phyloP scores from a whole-genome alignment of 2,797 vertebrate genomes.

The Varecia variegata region DNA sequence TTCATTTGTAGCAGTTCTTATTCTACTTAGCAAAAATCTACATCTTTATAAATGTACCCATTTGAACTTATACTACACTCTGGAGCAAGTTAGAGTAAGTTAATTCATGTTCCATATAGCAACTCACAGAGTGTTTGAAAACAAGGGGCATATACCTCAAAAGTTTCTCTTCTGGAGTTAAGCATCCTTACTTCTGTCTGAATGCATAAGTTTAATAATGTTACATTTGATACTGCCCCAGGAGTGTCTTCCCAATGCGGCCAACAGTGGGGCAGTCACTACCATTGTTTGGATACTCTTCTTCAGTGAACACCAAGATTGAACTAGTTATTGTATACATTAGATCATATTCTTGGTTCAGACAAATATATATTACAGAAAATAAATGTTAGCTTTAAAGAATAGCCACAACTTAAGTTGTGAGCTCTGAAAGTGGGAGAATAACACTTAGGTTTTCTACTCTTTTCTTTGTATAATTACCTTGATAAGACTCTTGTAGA shows the following conservation, averaged over 20 bases:
- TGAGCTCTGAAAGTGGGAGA: neutral
- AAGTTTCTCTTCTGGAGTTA: neutral
- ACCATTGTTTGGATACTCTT: neutral
- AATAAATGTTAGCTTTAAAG: neutral
- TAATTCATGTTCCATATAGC: neutral
- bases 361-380: neutral
- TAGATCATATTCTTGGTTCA: neutral
- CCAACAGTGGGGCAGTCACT: neutral
- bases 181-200: neutral
- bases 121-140: neutral
- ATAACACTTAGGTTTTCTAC: neutral
- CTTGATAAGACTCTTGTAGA: neutral
- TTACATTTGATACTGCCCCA: neutral
- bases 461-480: neutral
- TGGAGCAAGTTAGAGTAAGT: neutral
- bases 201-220: neutral
- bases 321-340: neutral
- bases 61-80: neutral
- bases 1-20: conserved; percentile 10
- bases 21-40: conserved; percentile 16
- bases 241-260: neutral
- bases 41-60: neutral
- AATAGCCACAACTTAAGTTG: neutral
- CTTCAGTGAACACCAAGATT: neutral
- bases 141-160: neutral